A percentile compares a stretch with the other conserved stretches of the same genome.
These are phyloP conservation scores for Anisognathus igniventris DNA, from an alignment of 2,797 vertebrate species.

Conservation along the genomic window DNA sequence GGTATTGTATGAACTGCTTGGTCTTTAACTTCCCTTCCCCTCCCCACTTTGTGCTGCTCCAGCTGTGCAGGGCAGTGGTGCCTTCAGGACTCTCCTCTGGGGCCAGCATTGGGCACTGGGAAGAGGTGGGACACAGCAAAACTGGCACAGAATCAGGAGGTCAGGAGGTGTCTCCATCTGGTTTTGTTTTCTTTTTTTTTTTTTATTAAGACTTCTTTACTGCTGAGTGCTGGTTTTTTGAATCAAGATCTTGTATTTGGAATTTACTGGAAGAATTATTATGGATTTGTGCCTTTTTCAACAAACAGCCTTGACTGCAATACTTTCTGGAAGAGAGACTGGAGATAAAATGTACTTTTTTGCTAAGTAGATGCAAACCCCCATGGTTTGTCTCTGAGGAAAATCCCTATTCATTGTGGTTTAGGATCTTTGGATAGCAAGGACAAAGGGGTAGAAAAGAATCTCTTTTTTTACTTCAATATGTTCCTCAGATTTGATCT, in stretches of 20 bases:
- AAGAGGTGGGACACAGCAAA: neutral
- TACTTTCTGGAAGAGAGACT: neutral
- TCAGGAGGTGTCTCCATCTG: neutral
- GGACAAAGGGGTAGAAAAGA: neutral
- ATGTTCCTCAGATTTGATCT: neutral
- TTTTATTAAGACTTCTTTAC: neutral
- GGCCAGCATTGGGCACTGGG: neutral
- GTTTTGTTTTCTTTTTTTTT: neutral
- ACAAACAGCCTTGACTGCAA: neutral
- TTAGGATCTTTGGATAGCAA: neutral
- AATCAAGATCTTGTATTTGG: neutral
- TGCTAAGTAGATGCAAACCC: neutral
- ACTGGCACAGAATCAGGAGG: neutral
- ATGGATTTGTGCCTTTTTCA: neutral
- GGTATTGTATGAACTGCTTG: neutral
- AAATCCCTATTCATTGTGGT: neutral
- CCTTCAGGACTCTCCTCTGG: neutral
- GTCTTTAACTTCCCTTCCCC: neutral
- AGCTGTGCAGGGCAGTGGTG: neutral
- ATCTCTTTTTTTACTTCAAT: neutral
- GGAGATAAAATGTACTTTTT: neutral
- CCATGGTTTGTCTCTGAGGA: neutral
- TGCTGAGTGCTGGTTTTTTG: neutral
- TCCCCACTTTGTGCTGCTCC: accelerated
- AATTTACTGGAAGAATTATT: neutral